These are phyloP conservation scores for Tupaia tana DNA, from an alignment of 2,113 vertebrate genomes.

Conservation along the genomic window DNA sequence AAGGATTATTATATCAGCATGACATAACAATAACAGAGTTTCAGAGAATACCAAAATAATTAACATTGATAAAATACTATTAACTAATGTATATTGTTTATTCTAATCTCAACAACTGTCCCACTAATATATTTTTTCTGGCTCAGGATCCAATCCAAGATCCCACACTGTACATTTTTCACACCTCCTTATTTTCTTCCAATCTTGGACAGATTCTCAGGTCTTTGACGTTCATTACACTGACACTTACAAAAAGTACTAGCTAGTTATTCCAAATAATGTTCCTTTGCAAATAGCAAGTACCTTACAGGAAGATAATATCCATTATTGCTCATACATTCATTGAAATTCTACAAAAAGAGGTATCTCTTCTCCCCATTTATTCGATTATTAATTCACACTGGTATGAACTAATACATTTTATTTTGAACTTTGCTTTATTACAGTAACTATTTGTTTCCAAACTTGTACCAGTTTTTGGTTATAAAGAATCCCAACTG, in stretches of 20 bases:
- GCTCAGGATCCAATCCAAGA: neutral
- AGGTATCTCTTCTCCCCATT: neutral
- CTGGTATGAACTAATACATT: neutral
- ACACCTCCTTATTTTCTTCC: neutral
- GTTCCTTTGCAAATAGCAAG: neutral
- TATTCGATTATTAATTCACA: slow-evolving; percentile 21
- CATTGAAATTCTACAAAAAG: neutral
- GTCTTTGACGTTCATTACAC: slow-evolving; percentile 24
- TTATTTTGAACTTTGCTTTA: neutral
- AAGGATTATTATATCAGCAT: neutral
- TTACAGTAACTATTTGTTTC: neutral
- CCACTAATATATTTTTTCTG: neutral
- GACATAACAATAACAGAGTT: neutral
- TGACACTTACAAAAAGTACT: slow-evolving; percentile 21
- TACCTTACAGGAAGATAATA: neutral
- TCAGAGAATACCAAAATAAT: neutral
- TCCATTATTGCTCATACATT: neutral
- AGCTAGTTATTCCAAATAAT: neutral
- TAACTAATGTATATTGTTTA: slow-evolving; percentile 4
- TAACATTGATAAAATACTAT: neutral
- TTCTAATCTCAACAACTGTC: neutral
- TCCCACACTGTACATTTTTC: neutral
- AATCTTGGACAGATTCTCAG: neutral
- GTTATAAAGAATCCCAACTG: neutral
- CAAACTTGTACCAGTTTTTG: neutral